These are phyloP conservation scores for Myiotriccus ornatus DNA, from an alignment of 2,797 vertebrate species.

Conservation along the genomic window DNA sequence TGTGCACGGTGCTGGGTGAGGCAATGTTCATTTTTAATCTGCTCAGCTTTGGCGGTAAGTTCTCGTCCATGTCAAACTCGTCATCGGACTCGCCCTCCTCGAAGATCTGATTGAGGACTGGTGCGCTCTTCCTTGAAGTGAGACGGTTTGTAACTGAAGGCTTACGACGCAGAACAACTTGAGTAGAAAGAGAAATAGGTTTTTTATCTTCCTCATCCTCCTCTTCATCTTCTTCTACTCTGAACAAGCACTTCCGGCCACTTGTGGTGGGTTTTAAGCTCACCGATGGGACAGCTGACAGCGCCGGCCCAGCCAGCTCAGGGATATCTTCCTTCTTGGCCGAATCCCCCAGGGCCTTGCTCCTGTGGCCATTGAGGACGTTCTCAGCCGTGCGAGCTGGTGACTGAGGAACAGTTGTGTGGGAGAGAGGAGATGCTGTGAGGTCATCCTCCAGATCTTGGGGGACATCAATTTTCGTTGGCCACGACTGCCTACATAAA, in stretches of 20 bases:
- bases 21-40: conserved; percentile 94
- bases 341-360: conserved; percentile 85
- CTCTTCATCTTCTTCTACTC: conserved; percentile 95
- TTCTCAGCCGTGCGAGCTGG: conserved; percentile 88
- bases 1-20: conserved; percentile 89
- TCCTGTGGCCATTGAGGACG: conserved; percentile 90
- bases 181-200: conserved; percentile 83
- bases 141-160: conserved; percentile 95
- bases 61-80: conserved; percentile 93
- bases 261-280: conserved; percentile 74
- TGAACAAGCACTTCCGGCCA: conserved; percentile 89
- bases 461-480: conserved; percentile 91
- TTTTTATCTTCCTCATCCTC: conserved; percentile 94
- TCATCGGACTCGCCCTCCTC: conserved; percentile 97
- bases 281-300: conserved; percentile 48
- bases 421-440: conserved; percentile 90
- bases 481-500: conserved; percentile 92
- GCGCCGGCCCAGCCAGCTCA: conserved; percentile 63
- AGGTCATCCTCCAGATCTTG: conserved; percentile 96
- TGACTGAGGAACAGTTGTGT: conserved; percentile 85
- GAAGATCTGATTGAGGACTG: conserved; percentile 96
- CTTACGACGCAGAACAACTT: conserved; percentile 90
- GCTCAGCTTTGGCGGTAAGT: conserved; percentile 93
- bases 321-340: conserved; percentile 84
- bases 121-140: conserved; percentile 93